phyloP scores from a whole-genome alignment of 2,888 invertebrate species.

The Hemicrepidius hirtus region DNA sequence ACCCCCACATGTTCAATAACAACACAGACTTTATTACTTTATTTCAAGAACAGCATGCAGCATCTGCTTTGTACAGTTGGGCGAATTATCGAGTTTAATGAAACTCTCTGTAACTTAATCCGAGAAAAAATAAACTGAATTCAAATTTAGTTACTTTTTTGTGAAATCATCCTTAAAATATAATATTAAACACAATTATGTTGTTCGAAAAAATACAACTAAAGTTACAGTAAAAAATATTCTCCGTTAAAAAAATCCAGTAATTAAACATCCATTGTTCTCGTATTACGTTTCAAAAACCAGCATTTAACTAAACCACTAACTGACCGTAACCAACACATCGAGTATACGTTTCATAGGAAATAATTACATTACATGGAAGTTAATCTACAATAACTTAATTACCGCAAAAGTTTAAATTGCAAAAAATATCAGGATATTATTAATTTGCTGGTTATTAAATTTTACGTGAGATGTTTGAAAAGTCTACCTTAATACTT shows the following conservation, averaged over 20 bases:
- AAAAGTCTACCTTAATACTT: too few species aligned
- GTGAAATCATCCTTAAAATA: too few species aligned
- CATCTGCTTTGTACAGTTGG: slow-evolving; percentile 4
- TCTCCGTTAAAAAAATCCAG: slow-evolving; percentile 2
- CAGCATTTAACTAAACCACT: neutral
- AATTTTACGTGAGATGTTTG: too few species aligned
- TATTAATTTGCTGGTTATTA: too few species aligned
- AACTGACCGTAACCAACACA: slow-evolving; percentile 11
- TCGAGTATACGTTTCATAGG: neutral
- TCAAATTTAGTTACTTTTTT: too few species aligned
- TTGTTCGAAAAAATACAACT: neutral
- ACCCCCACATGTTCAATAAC: slow-evolving; percentile 42
- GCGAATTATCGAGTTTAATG: neutral
- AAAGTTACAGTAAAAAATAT: slow-evolving; percentile 1
- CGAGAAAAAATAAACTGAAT: neutral
- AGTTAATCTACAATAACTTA: neutral
- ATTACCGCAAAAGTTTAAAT: neutral
- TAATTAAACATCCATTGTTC: slow-evolving; percentile 24
- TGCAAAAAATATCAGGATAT: too few species aligned
- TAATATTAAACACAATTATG: neutral
- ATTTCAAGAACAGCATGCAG: slow-evolving; percentile 24
- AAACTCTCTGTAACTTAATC: too few species aligned
- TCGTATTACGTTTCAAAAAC: neutral
- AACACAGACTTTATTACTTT: slow-evolving; percentile 36
- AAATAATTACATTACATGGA: slow-evolving; percentile 4